These are phyloP conservation scores for Chymomyza procnemis DNA, from an alignment of 2,888 invertebrate species.

Conservation along the genomic window DNA sequence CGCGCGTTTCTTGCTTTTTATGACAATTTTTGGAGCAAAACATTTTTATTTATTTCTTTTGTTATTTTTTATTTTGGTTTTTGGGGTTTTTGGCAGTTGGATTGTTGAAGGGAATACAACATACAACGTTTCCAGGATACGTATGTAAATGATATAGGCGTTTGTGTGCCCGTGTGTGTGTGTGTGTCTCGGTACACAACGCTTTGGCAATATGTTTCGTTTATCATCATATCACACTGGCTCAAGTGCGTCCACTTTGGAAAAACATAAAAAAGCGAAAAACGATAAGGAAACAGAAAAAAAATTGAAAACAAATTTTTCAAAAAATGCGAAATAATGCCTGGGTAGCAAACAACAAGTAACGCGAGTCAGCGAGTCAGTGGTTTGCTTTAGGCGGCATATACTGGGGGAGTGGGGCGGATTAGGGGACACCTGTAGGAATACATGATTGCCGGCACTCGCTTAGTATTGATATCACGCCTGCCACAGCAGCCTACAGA, in stretches of 20 bases:
- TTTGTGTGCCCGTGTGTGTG: background rate
- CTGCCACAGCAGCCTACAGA: conserved; percentile 24
- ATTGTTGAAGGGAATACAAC: conserved; percentile 23
- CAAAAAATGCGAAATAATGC: background rate
- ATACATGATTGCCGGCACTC: conserved; percentile 68
- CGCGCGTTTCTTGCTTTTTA: conserved; percentile 8
- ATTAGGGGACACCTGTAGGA: conserved; percentile 60
- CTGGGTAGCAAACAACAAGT: conserved; percentile 25
- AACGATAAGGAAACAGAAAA: background rate
- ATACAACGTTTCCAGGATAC: conserved; percentile 44
- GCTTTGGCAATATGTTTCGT: conserved; percentile 47
- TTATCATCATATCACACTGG: conserved; percentile 8
- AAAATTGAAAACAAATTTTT: background rate
- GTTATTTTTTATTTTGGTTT: background rate
- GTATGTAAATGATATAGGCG: conserved; percentile 67
- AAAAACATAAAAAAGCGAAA: background rate
- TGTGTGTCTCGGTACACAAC: conserved; percentile 29
- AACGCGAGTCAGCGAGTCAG: conserved; percentile 29
- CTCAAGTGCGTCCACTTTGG: background rate
- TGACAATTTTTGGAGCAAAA: conserved; percentile 4
- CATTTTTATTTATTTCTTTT: conserved; percentile 15
- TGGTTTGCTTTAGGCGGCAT: conserved; percentile 13
- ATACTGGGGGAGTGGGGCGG: conserved; percentile 23
- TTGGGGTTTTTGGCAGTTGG: conserved; percentile 10
- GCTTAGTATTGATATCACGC: conserved; percentile 65